phyloP scores from a whole-genome alignment of 1,140 invertebrate genomes.

The Papilio aristodemus region DNA sequence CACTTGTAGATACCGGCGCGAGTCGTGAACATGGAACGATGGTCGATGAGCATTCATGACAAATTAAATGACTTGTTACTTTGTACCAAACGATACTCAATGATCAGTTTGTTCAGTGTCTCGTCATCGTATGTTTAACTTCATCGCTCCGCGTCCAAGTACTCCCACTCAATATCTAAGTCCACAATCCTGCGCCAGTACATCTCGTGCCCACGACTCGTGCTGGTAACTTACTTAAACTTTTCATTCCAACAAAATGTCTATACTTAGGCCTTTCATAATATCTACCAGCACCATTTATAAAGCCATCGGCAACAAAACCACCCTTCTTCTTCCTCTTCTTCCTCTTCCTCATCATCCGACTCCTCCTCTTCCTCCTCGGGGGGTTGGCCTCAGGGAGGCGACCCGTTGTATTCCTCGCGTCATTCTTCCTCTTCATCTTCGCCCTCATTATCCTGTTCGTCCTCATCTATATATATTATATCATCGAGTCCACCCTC shows the following conservation, averaged over 20 bases:
- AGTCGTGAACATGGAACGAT: neutral
- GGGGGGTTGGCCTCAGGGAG: neutral
- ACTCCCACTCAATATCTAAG: neutral
- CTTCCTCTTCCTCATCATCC: neutral
- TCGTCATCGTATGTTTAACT: neutral
- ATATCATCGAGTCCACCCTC: neutral
- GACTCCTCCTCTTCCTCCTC: neutral
- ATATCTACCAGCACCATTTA: conserved; percentile 32
- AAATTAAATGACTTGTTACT: neutral
- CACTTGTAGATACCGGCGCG: neutral
- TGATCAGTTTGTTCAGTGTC: neutral
- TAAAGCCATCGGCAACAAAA: conserved; percentile 17
- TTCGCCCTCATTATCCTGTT: neutral
- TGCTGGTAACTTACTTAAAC: conserved; percentile 18
- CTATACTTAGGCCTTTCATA: conserved; percentile 26
- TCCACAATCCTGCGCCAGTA: neutral
- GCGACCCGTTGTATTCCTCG: neutral
- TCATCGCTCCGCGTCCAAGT: neutral
- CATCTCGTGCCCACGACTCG: neutral
- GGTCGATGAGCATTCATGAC: neutral
- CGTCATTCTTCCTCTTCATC: conserved; percentile 22
- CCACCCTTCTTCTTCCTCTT: neutral
- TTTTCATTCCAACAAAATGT: conserved; percentile 17
- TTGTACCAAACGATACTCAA: neutral
- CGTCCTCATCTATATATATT: neutral